A percentile compares a stretch with the other conserved stretches of the same genome.
These are phyloP conservation scores for Caenorhabditis angaria DNA, from an alignment of 2,888 invertebrate genomes.

Conservation along the genomic window DNA sequence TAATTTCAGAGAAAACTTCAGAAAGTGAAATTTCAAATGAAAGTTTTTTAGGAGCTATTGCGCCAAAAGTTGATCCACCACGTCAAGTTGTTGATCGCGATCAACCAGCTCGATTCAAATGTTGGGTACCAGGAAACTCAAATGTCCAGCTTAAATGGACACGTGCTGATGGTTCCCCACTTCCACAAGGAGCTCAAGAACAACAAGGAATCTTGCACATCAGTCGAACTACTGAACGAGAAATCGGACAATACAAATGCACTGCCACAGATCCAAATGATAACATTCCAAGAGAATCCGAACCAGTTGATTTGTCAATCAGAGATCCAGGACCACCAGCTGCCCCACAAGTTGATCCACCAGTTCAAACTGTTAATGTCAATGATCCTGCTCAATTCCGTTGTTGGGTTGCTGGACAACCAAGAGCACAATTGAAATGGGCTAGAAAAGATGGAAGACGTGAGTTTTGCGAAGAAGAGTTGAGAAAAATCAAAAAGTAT, in stretches of 20 bases:
- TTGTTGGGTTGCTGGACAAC: constrained; percentile 77
- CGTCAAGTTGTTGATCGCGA: constrained; percentile 80
- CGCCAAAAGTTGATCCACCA: constrained; percentile 75
- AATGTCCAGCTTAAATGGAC: constrained; percentile 61
- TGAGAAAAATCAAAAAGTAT: neutral
- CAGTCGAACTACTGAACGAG: constrained; percentile 40
- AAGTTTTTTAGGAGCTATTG: constrained; percentile 27
- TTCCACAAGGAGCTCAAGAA: constrained; percentile 54
- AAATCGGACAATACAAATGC: constrained; percentile 84
- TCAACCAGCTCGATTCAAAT: constrained; percentile 80
- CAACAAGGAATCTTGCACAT: constrained; percentile 58
- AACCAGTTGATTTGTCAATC: constrained; percentile 45
- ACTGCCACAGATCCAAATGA: constrained; percentile 77
- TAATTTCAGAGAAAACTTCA: neutral
- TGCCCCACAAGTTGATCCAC: constrained; percentile 75
- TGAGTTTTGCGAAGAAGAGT: constrained; percentile 15
- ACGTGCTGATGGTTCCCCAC: constrained; percentile 44
- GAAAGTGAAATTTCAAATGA: too few relatives aligned
- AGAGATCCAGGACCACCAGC: constrained; percentile 37
- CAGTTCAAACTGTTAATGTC: constrained; percentile 79
- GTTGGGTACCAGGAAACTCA: constrained; percentile 74
- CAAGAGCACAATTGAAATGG: constrained; percentile 80
- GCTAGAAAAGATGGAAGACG: constrained; percentile 71
- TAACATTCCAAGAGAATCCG: constrained; percentile 58
- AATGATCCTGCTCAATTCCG: constrained; percentile 80